Evolutionary conservation across 2,888 invertebrate genomes (phyloP), one percentile per base, ranked within the genome.

Genomic region (Eupeodes luniger): DNA sequence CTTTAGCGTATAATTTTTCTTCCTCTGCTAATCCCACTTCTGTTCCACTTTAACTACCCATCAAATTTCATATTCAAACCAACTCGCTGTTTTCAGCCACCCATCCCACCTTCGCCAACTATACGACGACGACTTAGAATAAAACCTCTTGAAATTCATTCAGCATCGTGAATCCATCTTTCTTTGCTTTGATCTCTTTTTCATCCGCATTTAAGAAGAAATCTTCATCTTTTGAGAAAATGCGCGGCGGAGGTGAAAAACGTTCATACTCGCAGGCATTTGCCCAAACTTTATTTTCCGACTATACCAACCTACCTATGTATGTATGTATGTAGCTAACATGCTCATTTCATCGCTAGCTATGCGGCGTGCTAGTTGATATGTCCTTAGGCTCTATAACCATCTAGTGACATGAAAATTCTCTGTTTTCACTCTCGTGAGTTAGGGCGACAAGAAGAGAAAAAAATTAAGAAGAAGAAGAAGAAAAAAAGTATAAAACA

Each of bases 371-470:
- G 85, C 78, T 83, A 69, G 80, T 84, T 84, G 87, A 87, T 87
- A 87, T 87, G 84, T 79, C 87, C 83, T 80, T 36, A 67, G 80
- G 87, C 83, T 49, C 62, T 80, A 40, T 40, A 83, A 66, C 83
- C 87, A 84, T 87, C 87, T 72, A 84, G 80, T 87, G 87, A 84
- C 87, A 87, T 87, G 80, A 83, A 87, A 87, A 86, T 83, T 36
- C 80, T 85, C 5, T 53, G 79, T 66, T 75, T 75, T 44, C 61
- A 49, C 47, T 57, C 59, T 40, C 53, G 34, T 44, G 47, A 61
- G 55, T 55, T 6, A 70, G 70, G 40, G 19, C 70, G 40, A 70
- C 55, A 44, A 70, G 53, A 70, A 53, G 5, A 51, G 16, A 36
- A 53, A n/a, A 10, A 34, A 36, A 36, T 6, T n/a, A 61, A 27